Conservation (phyloP, 1,140 invertebrate species). For the Octopus sinensis region DNA sequence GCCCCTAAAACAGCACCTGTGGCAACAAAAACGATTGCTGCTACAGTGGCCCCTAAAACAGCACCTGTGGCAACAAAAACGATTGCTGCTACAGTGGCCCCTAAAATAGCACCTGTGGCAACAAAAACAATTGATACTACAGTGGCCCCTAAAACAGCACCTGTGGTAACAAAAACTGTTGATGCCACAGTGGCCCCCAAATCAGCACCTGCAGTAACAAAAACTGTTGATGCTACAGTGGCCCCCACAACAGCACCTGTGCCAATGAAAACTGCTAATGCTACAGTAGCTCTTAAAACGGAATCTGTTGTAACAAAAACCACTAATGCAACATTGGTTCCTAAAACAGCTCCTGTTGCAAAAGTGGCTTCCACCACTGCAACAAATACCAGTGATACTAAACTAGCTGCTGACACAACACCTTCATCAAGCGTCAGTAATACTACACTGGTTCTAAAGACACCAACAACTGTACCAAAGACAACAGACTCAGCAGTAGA, state of each 20-base stretch:
- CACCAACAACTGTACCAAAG: neutral
- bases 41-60: no score
- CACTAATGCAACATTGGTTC: slow-evolving; percentile 15
- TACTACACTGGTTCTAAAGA: neutral
- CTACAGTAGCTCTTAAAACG: neutral
- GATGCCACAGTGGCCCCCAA: neutral
- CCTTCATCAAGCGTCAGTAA: neutral
- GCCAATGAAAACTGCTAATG: slow-evolving; percentile 15
- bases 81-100: neutral
- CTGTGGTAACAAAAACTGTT: neutral
- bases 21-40: no score
- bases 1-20: no score
- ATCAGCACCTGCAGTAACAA: neutral
- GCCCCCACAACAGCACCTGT: slow-evolving; percentile 14
- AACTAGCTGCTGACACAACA: no score
- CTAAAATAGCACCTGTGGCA: neutral
- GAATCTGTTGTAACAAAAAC: slow-evolving; percentile 10
- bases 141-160: neutral
- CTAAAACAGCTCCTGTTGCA: neutral
- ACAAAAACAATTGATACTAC: neutral
- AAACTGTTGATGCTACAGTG: slow-evolving; percentile 2
- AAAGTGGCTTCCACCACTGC: neutral
- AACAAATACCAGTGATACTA: neutral
- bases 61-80: neutral
- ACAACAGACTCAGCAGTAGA: neutral